Evolutionary conservation across 1,140 invertebrate genomes (phyloP), one percentile per base, ranked within the genome.

Genomic region (Tachypleus tridentatus): DNA sequence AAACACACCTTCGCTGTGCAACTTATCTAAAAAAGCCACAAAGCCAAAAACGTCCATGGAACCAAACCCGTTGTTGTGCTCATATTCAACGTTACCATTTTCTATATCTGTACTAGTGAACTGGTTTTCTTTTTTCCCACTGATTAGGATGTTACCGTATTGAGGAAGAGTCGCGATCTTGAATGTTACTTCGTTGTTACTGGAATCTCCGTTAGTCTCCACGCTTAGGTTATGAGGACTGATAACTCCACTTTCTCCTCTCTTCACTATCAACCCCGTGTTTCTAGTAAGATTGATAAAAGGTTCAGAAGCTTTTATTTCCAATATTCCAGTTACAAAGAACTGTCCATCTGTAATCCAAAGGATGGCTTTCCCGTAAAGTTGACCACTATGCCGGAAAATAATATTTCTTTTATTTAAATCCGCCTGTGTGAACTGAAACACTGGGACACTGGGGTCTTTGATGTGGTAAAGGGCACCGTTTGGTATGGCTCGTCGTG

Each of bases 381-480:
- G 84, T 0, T 85, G 82, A 0, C 90, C 91, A 56, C 83, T 83
- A 76, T 96, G 92, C 69, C 86, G 85, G 73, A 95, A 93, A 52
- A 92, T 75, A 9, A 97, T 84, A 60, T 83, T 73, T 7, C 85
- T 83, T 64, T 87, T 83, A 71, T 91, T 82, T 10, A 97, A 83
- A 73, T 96, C 91, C 58, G 87, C 84, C 76, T 95, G 93, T 3
- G 86, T 88, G 74, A 96, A 96, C 67, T 87, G 82, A 52, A 83
- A 83, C 5, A 77, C 71, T 63, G 70, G 66, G 47, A 61, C 49
- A 61, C 73, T 57, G 70, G 64, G 70, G 61, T 75, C 74, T 51
- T 71, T 69, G 5, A 72, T 67, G 53, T 73, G 70, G 47, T 77
- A 73, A n/a, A 81, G 72, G n/a, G 75, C 83, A 2, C 90, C 91